Evolutionary conservation across 2,113 vertebrate genomes (phyloP).

Genomic region (Phylloscopus trochilus): DNA sequence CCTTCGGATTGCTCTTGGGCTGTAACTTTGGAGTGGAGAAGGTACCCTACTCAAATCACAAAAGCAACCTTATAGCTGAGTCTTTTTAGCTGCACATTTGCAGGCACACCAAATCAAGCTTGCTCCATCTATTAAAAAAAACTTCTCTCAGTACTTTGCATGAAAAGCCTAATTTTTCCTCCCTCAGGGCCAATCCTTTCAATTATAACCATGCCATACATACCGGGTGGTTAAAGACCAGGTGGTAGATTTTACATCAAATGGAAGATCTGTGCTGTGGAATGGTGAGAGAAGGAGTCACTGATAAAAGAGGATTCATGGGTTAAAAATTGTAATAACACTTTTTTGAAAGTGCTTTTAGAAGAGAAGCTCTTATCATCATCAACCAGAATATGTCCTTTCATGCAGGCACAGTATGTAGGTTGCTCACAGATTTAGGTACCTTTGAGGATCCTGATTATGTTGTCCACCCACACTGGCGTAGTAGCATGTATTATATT

Average conservation of each 20-base stretch:
- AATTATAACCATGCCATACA: background rate
- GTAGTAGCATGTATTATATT: background rate
- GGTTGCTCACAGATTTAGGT: constrained; percentile 53
- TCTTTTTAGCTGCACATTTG: background rate
- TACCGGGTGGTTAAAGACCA: background rate
- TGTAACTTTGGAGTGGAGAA: background rate
- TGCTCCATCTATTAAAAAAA: background rate
- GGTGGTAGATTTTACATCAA: background rate
- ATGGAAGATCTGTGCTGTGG: background rate
- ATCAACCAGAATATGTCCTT: background rate
- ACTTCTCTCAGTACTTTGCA: background rate
- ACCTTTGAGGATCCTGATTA: constrained; percentile 35
- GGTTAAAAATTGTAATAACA: background rate
- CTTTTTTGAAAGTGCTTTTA: background rate
- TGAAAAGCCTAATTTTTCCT: background rate
- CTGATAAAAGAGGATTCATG: background rate
- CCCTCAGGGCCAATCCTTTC: background rate
- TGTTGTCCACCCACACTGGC: constrained; percentile 51
- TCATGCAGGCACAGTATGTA: background rate
- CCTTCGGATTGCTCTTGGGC: background rate
- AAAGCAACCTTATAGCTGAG: background rate
- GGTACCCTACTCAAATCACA: background rate
- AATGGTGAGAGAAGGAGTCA: background rate
- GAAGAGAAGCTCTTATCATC: constrained; percentile 12
- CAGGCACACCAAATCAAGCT: background rate